A percentile compares a stretch with the other conserved stretches of the same genome.
Evolutionary conservation across 2,888 invertebrate species (phyloP).

Genomic region (Sarcophaga carnaria): DNA sequence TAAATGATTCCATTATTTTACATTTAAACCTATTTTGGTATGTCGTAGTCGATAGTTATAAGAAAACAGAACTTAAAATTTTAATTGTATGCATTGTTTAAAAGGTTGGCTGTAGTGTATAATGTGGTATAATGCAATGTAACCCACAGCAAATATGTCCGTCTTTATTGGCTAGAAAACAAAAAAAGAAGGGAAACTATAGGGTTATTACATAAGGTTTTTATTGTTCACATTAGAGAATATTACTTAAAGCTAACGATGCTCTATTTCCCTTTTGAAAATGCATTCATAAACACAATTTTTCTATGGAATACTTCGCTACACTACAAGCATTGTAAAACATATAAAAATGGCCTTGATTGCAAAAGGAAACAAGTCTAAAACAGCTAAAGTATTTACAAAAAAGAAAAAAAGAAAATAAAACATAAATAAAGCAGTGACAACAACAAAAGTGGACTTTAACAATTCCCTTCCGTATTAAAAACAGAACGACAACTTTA

Average conservation of each 20-base stretch:
- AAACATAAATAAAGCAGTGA: neutral
- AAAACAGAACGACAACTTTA: slow-evolving; percentile 20
- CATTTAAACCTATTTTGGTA: too few species aligned
- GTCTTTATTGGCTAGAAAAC: neutral
- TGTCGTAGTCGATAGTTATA: too few species aligned
- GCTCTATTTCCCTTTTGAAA: neutral
- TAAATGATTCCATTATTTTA: too few species aligned
- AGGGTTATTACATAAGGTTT: neutral
- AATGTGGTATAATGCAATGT: neutral
- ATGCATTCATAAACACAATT: slow-evolving; percentile 1
- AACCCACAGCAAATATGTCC: neutral
- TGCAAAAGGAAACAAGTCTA: slow-evolving; percentile 26
- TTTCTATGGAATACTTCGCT: slow-evolving; percentile 1
- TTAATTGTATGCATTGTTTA: too few species aligned
- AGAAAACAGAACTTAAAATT: too few species aligned
- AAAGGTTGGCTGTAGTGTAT: too few species aligned
- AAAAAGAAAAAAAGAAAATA: neutral
- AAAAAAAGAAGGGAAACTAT: neutral
- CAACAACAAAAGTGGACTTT: slow-evolving; percentile 11
- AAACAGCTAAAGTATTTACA: slow-evolving; percentile 22
- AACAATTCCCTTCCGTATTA: slow-evolving; percentile 8
- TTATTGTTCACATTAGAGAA: neutral
- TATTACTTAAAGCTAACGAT: slow-evolving; percentile 19
- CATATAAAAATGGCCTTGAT: slow-evolving; percentile 36
- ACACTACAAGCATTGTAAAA: neutral